Base-by-base conservation (phyloP, 2,113 vertebrate species). In the Rhegmatorhina hoffmannsi region DNA sequence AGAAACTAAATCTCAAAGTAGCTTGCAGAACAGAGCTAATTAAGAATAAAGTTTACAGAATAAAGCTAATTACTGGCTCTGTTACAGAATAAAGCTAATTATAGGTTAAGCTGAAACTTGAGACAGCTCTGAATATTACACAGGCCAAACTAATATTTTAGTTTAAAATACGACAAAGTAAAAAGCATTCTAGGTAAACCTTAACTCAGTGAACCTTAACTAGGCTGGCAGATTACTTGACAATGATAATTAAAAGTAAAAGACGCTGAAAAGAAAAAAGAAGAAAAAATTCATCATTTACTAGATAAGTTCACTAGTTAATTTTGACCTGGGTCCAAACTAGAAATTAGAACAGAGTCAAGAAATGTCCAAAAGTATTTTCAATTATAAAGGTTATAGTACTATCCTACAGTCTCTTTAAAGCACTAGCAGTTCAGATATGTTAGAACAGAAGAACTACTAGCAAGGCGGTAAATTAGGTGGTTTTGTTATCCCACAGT, bases 381-480 rank as follows among this genome's bases (percentile, higher is more conserved):
- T 38, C 7, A 34, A 29, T 28, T 79, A n/a, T 16, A 67, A 17
- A 93, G 25, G 11, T 72, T 81, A 50, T 2, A 63, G 12, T 19
- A 31, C 10, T 62, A 36, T 6, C 13, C 43, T 40, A 59, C 84
- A 60, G 2, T 16, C 49, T 67, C 19, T 53, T 73, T 0, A 0
- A 36, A 56, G 26, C 23, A 87, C 29, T 10, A 74, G 11, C 17
- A 78, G 26, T 26, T 70, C 53, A 55, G 50, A 31, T 31, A 70
- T 13, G n/a, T 19, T 33, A 77, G 10, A 78, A 25, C 29, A 92
- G 33, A 90, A 7, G 34, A 89, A 56, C 3, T 43, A 50, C 46
- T 25, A 44, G 10, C 28, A 56, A 87, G 19, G 21, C 3, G 1
- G 10, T 34, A 10, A 72, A 59, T 33, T 2, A 40, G 76, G 40